Evolutionary conservation across 2,797 vertebrate species (phyloP).

Genomic region (Pristis pectinata): DNA sequence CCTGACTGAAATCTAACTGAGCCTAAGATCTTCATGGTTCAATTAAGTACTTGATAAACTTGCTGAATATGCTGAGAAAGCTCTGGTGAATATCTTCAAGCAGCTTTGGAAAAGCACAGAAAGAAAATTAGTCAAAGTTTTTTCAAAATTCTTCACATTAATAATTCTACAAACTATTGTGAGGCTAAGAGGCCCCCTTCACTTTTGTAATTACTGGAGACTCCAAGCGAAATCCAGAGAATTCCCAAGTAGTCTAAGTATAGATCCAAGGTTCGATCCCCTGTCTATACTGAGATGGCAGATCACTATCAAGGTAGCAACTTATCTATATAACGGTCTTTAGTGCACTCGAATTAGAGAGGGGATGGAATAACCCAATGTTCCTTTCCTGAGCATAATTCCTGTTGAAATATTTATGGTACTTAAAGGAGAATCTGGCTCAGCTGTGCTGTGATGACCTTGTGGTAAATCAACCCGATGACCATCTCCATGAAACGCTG

Average conservation of each 20-base stretch:
- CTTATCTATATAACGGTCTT: background rate
- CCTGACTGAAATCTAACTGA: background rate
- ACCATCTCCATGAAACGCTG: no score
- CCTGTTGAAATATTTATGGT: background rate
- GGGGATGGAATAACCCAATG: background rate
- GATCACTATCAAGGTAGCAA: background rate
- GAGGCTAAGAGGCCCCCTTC: no score
- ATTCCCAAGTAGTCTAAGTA: no score
- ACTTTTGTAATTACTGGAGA: no score
- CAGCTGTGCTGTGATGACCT: background rate
- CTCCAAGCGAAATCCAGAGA: no score
- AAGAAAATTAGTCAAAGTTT: background rate
- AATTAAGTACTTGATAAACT: background rate
- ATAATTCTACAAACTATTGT: background rate
- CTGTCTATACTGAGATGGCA: background rate
- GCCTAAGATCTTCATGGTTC: background rate
- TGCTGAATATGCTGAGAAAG: background rate
- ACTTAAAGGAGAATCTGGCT: background rate
- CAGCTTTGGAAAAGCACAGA: background rate
- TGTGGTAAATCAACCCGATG: background rate
- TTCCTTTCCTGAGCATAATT: background rate
- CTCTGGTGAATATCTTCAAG: background rate
- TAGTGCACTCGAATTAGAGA: background rate
- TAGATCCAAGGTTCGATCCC: background rate
- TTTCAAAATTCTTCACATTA: background rate